Conservation (phyloP, 2,888 invertebrate genomes). For the Latrodectus hesperus region DNA sequence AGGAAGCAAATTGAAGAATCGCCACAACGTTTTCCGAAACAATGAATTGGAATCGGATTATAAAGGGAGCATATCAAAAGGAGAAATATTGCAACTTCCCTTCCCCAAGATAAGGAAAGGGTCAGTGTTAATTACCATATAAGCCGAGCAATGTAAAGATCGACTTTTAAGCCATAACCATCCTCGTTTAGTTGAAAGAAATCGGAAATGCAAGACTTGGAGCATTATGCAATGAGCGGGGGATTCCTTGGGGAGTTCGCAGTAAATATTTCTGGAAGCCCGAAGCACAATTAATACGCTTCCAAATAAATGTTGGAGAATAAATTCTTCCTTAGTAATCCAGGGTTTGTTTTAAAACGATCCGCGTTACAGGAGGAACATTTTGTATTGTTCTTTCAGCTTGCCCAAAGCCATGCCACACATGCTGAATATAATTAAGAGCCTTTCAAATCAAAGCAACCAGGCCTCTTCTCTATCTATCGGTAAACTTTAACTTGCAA, state of each 20-base stretch:
- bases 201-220: slow-evolving; percentile 25
- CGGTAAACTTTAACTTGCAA: slow-evolving; percentile 61
- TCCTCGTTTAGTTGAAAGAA: slow-evolving; percentile 45
- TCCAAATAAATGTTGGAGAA: slow-evolving; percentile 33
- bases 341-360: slow-evolving; percentile 61
- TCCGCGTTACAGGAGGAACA: slow-evolving; percentile 20
- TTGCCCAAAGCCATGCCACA: slow-evolving; percentile 47
- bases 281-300: slow-evolving; percentile 64
- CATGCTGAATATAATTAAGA: slow-evolving; percentile 64
- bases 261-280: slow-evolving; percentile 56
- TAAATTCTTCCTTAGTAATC: slow-evolving; percentile 38
- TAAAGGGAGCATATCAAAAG: no score
- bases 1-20: no score
- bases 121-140: slow-evolving; percentile 60
- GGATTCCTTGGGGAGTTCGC: slow-evolving; percentile 34
- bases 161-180: slow-evolving; percentile 30
- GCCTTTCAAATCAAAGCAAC: slow-evolving; percentile 63
- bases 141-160: slow-evolving; percentile 20
- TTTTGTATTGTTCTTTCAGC: slow-evolving; percentile 58
- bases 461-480: slow-evolving; percentile 37
- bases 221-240: slow-evolving; percentile 38
- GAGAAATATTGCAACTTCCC: slow-evolving; percentile 9
- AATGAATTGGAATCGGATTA: slow-evolving; percentile 25
- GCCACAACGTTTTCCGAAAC: not conserved
- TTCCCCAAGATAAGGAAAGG: slow-evolving; percentile 22